Evolutionary conservation across 2,888 invertebrate genomes (phyloP).

Genomic region (Sinhomidia bicolor): DNA sequence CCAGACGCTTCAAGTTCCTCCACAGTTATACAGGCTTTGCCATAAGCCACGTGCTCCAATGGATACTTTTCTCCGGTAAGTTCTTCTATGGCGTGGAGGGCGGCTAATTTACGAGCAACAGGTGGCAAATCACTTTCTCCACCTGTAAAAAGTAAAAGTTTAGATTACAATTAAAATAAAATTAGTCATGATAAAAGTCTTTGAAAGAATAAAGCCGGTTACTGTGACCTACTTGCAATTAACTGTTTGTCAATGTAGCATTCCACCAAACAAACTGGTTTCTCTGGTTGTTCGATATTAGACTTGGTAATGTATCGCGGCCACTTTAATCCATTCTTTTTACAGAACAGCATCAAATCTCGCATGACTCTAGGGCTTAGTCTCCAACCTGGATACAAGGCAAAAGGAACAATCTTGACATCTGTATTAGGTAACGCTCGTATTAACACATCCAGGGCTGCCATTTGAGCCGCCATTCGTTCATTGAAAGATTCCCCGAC

Average conservation of each 20-base stretch:
- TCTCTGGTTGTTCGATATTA: not conserved
- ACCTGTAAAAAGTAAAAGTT: constrained; percentile 2
- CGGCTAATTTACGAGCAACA: constrained; percentile 42
- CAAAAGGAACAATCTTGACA: constrained; percentile 18
- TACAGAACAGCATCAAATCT: constrained; percentile 25
- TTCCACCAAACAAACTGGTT: not conserved
- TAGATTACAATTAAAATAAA: not conserved
- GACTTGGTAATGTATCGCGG: not conserved
- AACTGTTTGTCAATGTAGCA: constrained; percentile 1
- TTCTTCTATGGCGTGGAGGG: not conserved
- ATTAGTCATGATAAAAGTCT: not conserved
- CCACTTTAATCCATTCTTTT: not conserved
- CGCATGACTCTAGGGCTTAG: not conserved
- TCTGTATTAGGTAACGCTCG: too few relatives aligned
- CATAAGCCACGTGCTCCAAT: constrained; percentile 40
- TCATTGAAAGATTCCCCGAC: constrained; percentile 42
- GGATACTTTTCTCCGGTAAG: constrained; percentile 14
- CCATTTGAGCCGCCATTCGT: constrained; percentile 52
- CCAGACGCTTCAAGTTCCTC: constrained; percentile 14
- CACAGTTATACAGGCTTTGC: not conserved
- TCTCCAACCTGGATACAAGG: constrained; percentile 58
- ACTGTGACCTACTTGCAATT: constrained; percentile 9
- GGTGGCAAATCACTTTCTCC: not conserved
- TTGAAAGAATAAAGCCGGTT: not conserved
- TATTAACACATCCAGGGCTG: constrained; percentile 43